Evolutionary conservation across 2,888 invertebrate genomes (phyloP).

Genomic region (Falcaria lacertinaria): DNA sequence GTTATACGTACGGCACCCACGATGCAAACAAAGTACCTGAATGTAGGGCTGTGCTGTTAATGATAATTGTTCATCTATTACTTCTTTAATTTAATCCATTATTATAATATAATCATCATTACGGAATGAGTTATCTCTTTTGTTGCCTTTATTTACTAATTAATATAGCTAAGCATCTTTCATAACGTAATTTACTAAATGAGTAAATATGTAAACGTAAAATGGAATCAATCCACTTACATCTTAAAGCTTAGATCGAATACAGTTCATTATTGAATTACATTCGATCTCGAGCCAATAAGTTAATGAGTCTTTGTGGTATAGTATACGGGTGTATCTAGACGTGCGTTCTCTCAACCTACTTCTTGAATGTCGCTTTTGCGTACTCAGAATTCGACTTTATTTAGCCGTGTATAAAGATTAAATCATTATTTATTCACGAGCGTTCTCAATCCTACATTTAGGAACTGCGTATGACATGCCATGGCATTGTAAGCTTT

Average conservation of each 20-base stretch:
- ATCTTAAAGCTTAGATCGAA: conserved; percentile 15
- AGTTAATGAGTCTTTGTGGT: conserved; percentile 73
- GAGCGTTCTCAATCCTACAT: conserved; percentile 69
- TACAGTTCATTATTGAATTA: conserved; percentile 33
- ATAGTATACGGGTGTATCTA: conserved; percentile 71
- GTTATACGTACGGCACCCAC: too few relatives aligned
- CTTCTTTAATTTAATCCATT: too few relatives aligned
- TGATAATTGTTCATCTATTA: too few relatives aligned
- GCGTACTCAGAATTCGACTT: conserved; percentile 54
- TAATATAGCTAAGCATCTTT: conserved; percentile 3
- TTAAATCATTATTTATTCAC: conserved; percentile 52
- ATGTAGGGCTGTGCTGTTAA: too few relatives aligned
- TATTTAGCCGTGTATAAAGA: conserved; percentile 52
- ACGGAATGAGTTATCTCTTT: too few relatives aligned
- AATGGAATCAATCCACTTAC: conserved; percentile 5
- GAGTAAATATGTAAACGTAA: not conserved
- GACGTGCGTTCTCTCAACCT: conserved; percentile 76
- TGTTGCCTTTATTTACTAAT: not conserved
- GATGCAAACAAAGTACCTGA: too few relatives aligned
- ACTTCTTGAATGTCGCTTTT: conserved; percentile 67
- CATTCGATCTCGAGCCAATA: conserved; percentile 40
- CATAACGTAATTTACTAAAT: conserved; percentile 10
- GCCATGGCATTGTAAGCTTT: conserved; percentile 52
- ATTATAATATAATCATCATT: too few relatives aligned
- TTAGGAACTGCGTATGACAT: conserved; percentile 57